A percentile compares a stretch with the other conserved stretches of the same genome.
Evolutionary conservation across 2,797 vertebrate species (phyloP).

Genomic region (Cygnus olor): DNA sequence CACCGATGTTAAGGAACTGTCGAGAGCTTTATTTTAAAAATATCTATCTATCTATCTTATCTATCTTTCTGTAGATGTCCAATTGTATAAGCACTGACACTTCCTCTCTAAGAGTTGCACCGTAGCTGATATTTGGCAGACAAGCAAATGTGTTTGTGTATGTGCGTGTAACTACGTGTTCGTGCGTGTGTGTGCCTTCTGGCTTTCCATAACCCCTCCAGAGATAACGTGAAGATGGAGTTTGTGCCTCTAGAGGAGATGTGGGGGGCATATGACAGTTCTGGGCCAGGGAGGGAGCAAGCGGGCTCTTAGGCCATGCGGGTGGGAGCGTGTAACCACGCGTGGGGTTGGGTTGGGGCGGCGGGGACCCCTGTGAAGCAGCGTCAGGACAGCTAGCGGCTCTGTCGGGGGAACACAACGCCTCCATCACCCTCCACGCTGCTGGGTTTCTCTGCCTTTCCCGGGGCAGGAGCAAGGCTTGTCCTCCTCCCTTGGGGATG

Average conservation of each 20-base stretch:
- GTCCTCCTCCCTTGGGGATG: background rate
- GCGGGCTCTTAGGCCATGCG: background rate
- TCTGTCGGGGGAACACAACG: background rate
- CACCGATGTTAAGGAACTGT: slow-evolving; percentile 61
- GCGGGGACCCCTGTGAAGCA: background rate
- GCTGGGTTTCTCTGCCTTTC: slow-evolving; percentile 6
- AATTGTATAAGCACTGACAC: slow-evolving; percentile 26
- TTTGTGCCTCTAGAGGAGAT: slow-evolving; percentile 18
- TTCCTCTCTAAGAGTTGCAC: slow-evolving; percentile 33
- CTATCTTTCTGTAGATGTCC: slow-evolving; percentile 24
- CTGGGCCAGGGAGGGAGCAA: background rate
- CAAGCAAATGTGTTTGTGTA: slow-evolving; percentile 43
- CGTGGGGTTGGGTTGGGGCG: background rate
- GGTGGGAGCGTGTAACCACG: background rate
- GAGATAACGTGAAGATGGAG: background rate
- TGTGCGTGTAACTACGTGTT: slow-evolving; percentile 39
- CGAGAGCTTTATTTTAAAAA: background rate
- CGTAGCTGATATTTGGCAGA: slow-evolving; percentile 30
- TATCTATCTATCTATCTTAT: background rate
- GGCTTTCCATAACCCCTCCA: background rate
- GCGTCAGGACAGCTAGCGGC: background rate
- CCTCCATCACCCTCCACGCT: slow-evolving; percentile 52
- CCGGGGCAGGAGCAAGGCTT: background rate
- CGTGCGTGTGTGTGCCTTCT: slow-evolving; percentile 20
- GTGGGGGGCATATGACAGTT: background rate